Base-by-base conservation (phyloP, 2,888 invertebrate species). In the Athalia cordata region DNA sequence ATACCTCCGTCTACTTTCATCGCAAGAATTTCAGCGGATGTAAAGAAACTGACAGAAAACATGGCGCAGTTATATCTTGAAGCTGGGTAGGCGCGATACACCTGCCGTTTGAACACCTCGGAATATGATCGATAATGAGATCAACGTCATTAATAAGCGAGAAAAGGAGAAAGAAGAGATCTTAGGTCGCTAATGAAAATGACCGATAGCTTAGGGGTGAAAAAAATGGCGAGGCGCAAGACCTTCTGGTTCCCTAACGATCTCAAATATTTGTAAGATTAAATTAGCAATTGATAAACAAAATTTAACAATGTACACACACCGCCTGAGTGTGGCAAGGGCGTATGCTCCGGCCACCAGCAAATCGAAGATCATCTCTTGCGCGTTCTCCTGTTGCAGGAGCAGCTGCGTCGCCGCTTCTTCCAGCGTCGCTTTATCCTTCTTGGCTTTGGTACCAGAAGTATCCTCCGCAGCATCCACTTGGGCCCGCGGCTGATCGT, bases 281-380 rank as follows among this genome's bases (percentile, higher is more conserved):
- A 80, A 55, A 68, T 45, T 68, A 68, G 43, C 15, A 47, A 66
- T 6, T 9, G 49, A 72, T 11, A 52, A 68, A 52, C 9, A 87
- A 84, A 85, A 88, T 86, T 86, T 83, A 89, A 85, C 86, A 87
- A 89, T 90, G 89, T 90, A 90, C 90, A 90, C 90, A 90, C 90
- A 90, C 90, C 90, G 90, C 89, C 89, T 90, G 85, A 88, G 86
- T 85, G 89, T 89, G 90, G 89, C 89, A 84, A 88, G 87, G 89
- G 89, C 88, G 85, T 89, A 86, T 84, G 88, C 89, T 89, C 89
- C 88, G 82, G 89, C 89, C 89, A 89, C 88, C 87, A 89, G 88
- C 87, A 89, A 86, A 86, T 86, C 89, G 88, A 87, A 84, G 86
- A 89, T 88, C 89, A 89, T 90, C 86, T 88, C 89, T 75, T 52